Evolutionary conservation across 2,888 invertebrate genomes (phyloP), one percentile per base, ranked within the genome.

Genomic region (Brenthis daphne): DNA sequence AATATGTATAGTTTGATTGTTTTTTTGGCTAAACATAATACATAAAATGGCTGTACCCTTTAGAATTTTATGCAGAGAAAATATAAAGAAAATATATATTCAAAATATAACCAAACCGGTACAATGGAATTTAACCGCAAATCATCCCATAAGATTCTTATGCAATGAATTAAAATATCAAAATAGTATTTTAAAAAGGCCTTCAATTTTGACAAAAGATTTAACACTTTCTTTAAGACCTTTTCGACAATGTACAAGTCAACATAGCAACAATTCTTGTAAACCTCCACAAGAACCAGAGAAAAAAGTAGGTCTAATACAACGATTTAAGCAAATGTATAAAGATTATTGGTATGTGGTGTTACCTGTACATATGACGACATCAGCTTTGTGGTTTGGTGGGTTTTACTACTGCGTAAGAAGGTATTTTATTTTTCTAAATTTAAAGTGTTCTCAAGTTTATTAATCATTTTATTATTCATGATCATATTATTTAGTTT

Each of bases 271-370:
- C 51, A 65, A 73, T 64, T 57, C 68, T 37, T 76, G 76, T 55
- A 77, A 80, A 56, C 75, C 80, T 37, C 68, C 77, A 24, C 73
- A 74, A 53, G 69, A 77, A 24, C 79, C 79, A 51, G 75, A 78
- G 5, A 81, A 87, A 76, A 94, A 96, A 84, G 81, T 90, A 76
- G 94, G 95, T 1, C 83, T 98, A 3, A 95, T 97, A 81, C 94
- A 96, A 77, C 95, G 95, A 80, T 98, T 99, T 87, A 98, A 98
- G 86, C 93, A 96, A 81, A 97, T 99, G 96, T 97, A 97, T 83
- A 96, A 96, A 84, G 96, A 98, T 83, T 99, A 99, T 89, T 99
- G 99, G 97, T 98, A 99, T 89, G 97, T 99, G 66, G 90, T 99
- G 68, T 93, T 99, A 68, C 99, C 98, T 5, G 99, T 99, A 3